Evolutionary conservation across 2,113 vertebrate species (phyloP).

Genomic region (Oncorhynchus nerka): DNA sequence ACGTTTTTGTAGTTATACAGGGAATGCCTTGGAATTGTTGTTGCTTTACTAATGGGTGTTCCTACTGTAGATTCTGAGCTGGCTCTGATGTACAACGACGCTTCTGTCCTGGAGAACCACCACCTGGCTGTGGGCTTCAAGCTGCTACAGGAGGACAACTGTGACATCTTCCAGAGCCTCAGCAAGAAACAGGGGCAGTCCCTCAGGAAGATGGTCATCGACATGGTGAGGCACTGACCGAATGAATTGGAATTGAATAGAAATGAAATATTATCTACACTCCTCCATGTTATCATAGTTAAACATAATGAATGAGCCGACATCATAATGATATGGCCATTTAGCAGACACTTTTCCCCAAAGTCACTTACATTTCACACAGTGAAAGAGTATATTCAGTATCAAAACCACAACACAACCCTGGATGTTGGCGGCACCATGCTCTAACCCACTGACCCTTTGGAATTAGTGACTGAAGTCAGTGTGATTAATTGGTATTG

Average conservation of each 20-base stretch:
- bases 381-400: no score
- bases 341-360: no score
- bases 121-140: constrained; percentile 93
- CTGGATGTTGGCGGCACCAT: no score
- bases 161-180: constrained; percentile 90
- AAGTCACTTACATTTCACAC: no score
- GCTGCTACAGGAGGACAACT: constrained; percentile 88
- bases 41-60: not conserved
- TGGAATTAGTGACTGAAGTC: no score
- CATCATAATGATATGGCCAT: no score
- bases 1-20: not conserved
- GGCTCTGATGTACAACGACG: constrained; percentile 90
- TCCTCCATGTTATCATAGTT: no score
- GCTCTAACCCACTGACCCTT: no score
- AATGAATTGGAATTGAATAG: not conserved
- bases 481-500: not conserved
- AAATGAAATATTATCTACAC: no score
- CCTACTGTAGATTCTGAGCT: constrained; percentile 82
- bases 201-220: constrained; percentile 88
- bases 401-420: no score
- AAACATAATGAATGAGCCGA: no score
- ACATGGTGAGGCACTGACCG: constrained; percentile 75
- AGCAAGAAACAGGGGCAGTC: constrained; percentile 83
- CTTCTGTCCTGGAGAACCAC: constrained; percentile 91
- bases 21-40: not conserved